phyloP scores from a whole-genome alignment of 2,113 vertebrate species.

The Potamarius usumacintae region DNA sequence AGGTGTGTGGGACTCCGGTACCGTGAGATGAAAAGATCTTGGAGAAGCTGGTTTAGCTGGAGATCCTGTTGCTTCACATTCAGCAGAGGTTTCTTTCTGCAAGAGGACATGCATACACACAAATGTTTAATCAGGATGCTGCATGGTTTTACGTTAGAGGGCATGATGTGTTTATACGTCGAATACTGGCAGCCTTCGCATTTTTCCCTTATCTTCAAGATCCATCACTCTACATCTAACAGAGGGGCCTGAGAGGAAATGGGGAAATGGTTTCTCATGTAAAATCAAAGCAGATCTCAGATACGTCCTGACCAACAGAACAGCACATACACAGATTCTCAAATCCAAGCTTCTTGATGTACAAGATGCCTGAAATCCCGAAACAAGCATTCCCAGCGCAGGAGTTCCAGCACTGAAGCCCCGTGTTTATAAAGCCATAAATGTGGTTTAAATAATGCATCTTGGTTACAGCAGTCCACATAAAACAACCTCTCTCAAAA shows the following conservation, averaged over 20 bases:
- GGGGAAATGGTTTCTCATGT: constrained; percentile 35
- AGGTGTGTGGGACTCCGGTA: constrained; percentile 31
- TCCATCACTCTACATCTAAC: constrained; percentile 10
- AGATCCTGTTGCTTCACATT: constrained; percentile 36
- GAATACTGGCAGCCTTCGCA: not conserved
- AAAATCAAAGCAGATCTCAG: constrained; percentile 24
- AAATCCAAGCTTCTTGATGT: not conserved
- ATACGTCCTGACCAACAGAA: not conserved
- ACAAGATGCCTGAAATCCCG: not conserved
- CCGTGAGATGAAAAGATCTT: constrained; percentile 5
- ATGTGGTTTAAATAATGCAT: not conserved
- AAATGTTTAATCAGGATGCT: not conserved
- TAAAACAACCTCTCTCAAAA: constrained; percentile 12
- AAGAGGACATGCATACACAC: constrained; percentile 13
- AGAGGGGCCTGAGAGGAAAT: constrained; percentile 33
- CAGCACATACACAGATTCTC: not conserved
- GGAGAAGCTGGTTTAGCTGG: constrained; percentile 30
- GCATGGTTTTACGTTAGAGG: too few relatives aligned
- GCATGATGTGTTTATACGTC: not conserved
- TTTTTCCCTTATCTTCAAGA: constrained; percentile 24
- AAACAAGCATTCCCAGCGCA: not conserved
- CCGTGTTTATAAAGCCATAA: not conserved
- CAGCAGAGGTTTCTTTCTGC: constrained; percentile 42
- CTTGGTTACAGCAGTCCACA: not conserved
- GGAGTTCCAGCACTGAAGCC: not conserved